These are phyloP conservation scores for Centropristis striata DNA, from an alignment of 2,113 vertebrate species.

Conservation along the genomic window DNA sequence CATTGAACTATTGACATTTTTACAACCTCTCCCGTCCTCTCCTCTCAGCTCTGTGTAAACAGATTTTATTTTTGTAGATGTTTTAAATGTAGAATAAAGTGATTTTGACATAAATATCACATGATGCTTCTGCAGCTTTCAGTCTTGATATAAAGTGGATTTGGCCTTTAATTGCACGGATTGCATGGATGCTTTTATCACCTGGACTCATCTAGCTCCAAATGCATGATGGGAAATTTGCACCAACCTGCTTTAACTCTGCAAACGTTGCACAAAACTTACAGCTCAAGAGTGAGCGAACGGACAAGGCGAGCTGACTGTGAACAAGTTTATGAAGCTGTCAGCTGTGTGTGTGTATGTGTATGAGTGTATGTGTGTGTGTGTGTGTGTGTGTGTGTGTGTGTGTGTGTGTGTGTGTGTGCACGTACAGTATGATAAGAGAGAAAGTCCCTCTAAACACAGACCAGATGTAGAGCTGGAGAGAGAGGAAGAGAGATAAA, in stretches of 20 bases:
- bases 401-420: neutral
- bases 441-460: constrained; percentile 70
- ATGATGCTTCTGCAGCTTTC: neutral
- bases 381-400: constrained; percentile 17
- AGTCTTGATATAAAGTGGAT: neutral
- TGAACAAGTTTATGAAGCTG: constrained; percentile 50
- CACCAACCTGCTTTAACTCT: neutral
- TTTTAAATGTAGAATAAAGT: too few relatives aligned
- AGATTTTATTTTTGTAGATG: too few relatives aligned
- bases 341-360: constrained; percentile 14
- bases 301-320: constrained; percentile 18
- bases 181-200: neutral
- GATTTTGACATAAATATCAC: too few relatives aligned
- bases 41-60: too few relatives aligned
- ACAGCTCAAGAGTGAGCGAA: constrained; percentile 12
- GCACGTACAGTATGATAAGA: constrained; percentile 52
- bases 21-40: too few relatives aligned
- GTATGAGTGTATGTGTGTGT: constrained; percentile 24
- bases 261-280: constrained; percentile 34
- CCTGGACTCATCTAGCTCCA: neutral
- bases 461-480: constrained; percentile 75
- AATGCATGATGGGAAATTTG: constrained; percentile 53
- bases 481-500: constrained; percentile 49
- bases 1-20: too few relatives aligned
- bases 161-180: neutral